Conservation (phyloP, 53 echinoderm and acorn worm genomes). For the Mesocentrotus franciscanus region DNA sequence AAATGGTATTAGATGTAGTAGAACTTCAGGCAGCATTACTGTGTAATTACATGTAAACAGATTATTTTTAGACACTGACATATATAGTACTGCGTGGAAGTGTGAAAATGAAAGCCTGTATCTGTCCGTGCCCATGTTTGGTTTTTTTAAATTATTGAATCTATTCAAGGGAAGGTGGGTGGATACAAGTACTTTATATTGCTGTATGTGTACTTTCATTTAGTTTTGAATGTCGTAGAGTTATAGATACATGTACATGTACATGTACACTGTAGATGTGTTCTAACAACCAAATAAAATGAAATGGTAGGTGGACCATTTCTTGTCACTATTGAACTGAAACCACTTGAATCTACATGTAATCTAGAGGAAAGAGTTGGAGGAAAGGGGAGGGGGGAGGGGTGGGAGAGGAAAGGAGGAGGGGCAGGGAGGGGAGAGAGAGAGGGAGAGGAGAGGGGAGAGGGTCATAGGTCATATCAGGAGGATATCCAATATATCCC, state of each 20-base stretch:
- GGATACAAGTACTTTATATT: background rate
- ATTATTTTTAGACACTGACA: background rate
- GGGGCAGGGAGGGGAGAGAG: no score
- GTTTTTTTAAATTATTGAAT: background rate
- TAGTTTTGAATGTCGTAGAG: background rate
- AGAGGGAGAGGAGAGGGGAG: no score
- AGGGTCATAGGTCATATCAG: no score
- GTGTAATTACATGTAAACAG: background rate
- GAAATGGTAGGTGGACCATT: no score
- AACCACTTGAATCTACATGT: no score
- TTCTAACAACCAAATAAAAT: no score
- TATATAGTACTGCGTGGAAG: background rate
- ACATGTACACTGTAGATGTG: no score
- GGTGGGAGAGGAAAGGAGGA: no score
- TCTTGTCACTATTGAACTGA: no score
- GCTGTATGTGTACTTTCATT: background rate
- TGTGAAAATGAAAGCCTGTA: background rate
- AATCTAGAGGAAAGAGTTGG: no score
- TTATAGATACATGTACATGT: background rate
- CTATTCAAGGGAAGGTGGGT: background rate
- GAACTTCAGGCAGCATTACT: background rate
- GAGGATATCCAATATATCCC: no score
- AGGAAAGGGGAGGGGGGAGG: no score
- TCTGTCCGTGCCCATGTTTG: background rate
- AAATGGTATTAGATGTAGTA: background rate